A percentile compares a stretch with the other conserved stretches of the same genome.
These are phyloP conservation scores for Thamnaconus septentrionalis DNA, from an alignment of 2,113 vertebrate species.

Conservation along the genomic window DNA sequence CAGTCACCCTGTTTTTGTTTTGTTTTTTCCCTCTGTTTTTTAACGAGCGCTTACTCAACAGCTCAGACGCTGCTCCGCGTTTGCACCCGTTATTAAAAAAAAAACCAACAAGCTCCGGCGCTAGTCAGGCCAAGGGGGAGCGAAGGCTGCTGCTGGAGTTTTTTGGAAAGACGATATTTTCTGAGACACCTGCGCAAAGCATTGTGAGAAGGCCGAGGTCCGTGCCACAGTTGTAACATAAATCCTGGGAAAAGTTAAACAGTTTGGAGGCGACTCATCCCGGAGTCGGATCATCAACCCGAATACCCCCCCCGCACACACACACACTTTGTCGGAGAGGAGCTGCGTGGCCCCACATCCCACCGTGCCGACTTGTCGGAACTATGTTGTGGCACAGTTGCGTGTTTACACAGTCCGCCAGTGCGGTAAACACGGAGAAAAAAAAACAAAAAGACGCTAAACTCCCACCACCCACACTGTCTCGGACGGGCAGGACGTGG, in stretches of 20 bases:
- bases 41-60: constrained; percentile 38
- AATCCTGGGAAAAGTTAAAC: constrained; percentile 61
- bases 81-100: too few species aligned
- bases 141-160: neutral
- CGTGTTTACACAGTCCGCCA: constrained; percentile 66
- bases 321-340: constrained; percentile 13
- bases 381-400: constrained; percentile 52
- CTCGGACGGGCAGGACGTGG: constrained; percentile 52
- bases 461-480: constrained; percentile 61
- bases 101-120: too few species aligned
- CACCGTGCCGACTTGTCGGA: constrained; percentile 31
- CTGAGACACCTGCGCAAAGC: constrained; percentile 8
- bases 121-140: too few species aligned
- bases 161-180: neutral
- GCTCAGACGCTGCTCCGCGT: neutral
- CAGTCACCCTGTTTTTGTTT: too few species aligned
- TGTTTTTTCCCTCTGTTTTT: neutral
- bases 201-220: neutral
- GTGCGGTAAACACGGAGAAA: constrained; percentile 67
- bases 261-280: constrained; percentile 45
- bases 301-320: too few species aligned
- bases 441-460: constrained; percentile 54
- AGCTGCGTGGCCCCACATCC: constrained; percentile 26
- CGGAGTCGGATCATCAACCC: constrained; percentile 9
- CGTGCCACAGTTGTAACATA: constrained; percentile 19